These are phyloP conservation scores for Lymantria dispar DNA, from an alignment of 2,888 invertebrate species.

Conservation along the genomic window DNA sequence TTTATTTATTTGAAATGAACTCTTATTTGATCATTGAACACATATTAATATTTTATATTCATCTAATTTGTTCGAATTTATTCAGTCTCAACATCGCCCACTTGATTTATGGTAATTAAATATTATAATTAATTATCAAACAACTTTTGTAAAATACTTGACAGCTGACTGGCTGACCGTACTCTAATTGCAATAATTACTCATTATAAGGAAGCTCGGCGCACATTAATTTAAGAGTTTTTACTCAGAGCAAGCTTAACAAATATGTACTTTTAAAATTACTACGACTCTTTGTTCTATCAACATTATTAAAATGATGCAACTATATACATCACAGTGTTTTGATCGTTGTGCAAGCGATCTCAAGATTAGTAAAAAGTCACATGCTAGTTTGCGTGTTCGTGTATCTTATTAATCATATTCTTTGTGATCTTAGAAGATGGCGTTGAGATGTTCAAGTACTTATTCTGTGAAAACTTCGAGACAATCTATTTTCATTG, in stretches of 20 bases:
- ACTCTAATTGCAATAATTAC: slow-evolving; percentile 75
- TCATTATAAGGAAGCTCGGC: slow-evolving; percentile 75
- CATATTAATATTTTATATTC: slow-evolving; percentile 6
- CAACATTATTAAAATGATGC: slow-evolving; percentile 50
- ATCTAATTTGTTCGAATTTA: slow-evolving; percentile 17
- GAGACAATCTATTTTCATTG: too few species aligned
- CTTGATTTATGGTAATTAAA: slow-evolving; percentile 33
- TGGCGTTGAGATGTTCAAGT: neutral
- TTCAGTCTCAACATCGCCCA: slow-evolving; percentile 14
- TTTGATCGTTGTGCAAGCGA: slow-evolving; percentile 65
- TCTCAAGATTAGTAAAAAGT: slow-evolving; percentile 45
- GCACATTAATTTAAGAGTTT: slow-evolving; percentile 73
- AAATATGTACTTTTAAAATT: slow-evolving; percentile 72
- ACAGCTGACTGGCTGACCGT: slow-evolving; percentile 57
- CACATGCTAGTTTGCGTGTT: slow-evolving; percentile 53
- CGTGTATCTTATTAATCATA: slow-evolving; percentile 46
- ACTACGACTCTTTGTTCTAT: slow-evolving; percentile 70
- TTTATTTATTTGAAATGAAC: neutral
- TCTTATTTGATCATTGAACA: neutral
- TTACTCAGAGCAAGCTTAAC: slow-evolving; percentile 65
- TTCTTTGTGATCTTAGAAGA: slow-evolving; percentile 3
- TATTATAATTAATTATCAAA: slow-evolving; percentile 43
- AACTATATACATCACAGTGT: slow-evolving; percentile 45
- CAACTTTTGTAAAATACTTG: slow-evolving; percentile 42
- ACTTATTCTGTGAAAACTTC: neutral